Evolutionary conservation across 2,113 vertebrate species (phyloP), one percentile per base, ranked within the genome.

Genomic region (Otus sunia): DNA sequence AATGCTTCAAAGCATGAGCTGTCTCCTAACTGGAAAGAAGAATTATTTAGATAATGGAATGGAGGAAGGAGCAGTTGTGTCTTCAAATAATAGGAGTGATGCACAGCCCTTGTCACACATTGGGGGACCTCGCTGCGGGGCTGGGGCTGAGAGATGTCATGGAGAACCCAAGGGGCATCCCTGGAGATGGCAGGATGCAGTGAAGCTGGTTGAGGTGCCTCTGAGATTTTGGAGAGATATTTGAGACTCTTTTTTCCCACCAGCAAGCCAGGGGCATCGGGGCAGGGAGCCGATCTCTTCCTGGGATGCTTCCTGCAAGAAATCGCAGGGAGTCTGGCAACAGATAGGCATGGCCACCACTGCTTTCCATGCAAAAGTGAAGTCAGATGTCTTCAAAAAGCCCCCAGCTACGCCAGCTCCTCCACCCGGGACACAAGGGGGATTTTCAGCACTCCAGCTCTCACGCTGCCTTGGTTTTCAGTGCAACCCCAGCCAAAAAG

Each of bases 101-200:
- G 43, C 53, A 5, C 67, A 34, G 52, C 63, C 32, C 36, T 12
- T 8, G 34, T 15, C 39, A 11, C 36, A 0, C 1, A 0, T 16
- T 3, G 30, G 7, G 32, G 59, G 32, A 30, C 9, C 34, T 45
- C 1, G 0, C 39, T 9, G 59, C 11, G 14, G 7, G 17, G 39
- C 27, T 22, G 71, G 55, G 45, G 23, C 25, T 0, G 4, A 15
- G 89, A 15, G 27, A 11, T 52, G 50, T 9, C 0, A 0, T 25
- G 36, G 71, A 41, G 82, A 10, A 37, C 45, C 45, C 29, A 2
- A 16, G 56, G 60, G 13, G 11, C 8, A 2, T 32, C 60, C 49
- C 27, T 47, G 77, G 86, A 25, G 41, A 11, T 11, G 45, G 25
- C 37, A 53, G 73, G 39, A 7, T 14, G 29, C 21, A 13, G 2